Evolutionary conservation across 2,113 vertebrate species (phyloP).

Genomic region (Litocranius walleri): DNA sequence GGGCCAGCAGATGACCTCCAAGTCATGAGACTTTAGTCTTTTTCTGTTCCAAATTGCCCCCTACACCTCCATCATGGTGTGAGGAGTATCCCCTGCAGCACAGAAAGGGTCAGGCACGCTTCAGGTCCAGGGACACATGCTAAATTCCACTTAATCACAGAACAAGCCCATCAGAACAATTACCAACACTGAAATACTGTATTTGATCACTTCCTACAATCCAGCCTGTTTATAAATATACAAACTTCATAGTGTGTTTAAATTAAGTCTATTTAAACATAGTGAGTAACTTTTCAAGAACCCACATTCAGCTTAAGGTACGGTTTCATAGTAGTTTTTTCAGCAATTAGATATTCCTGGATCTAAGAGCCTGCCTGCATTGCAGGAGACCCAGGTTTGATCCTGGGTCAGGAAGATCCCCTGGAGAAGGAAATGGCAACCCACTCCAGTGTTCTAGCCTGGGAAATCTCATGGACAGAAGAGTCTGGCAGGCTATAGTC

Average conservation of each 20-base stretch:
- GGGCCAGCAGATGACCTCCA: not conserved
- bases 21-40: not conserved
- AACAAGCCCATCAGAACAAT: not conserved
- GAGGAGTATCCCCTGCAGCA: not conserved
- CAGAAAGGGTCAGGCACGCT: not conserved
- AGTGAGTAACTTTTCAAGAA: not conserved
- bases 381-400: accelerated
- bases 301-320: not conserved
- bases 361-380: not conserved
- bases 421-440: not conserved
- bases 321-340: not conserved
- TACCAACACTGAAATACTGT: not conserved
- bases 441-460: not conserved
- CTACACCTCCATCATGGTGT: not conserved
- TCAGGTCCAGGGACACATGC: not conserved
- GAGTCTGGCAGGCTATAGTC: not conserved
- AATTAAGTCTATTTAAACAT: not conserved
- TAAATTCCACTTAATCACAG: not conserved
- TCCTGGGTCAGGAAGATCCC: not conserved
- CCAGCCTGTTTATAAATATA: not conserved
- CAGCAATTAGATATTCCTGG: not conserved
- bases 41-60: not conserved
- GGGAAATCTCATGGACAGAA: not conserved
- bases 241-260: not conserved
- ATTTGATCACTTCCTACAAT: not conserved